Percentiles rank a stretch among this genome's conserved stretches.
These are phyloP conservation scores for Colostygia pectinataria DNA, from an alignment of 2,888 invertebrate species.

Conservation along the genomic window DNA sequence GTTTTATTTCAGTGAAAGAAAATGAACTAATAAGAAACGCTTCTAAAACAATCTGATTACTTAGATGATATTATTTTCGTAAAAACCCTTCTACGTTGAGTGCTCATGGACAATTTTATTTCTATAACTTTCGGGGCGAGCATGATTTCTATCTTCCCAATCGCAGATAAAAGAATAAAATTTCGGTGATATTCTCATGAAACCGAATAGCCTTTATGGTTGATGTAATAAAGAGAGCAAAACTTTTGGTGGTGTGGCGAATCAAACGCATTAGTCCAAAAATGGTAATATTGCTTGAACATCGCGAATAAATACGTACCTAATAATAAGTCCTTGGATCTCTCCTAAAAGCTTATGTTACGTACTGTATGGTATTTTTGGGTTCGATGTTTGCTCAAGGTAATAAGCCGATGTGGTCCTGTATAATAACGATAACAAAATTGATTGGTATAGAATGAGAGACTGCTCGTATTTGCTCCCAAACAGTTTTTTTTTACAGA, in stretches of 20 bases:
- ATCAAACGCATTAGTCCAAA: slow-evolving; percentile 23
- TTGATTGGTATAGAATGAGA: not conserved
- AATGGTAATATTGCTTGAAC: slow-evolving; percentile 5
- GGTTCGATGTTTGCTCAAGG: too few species aligned
- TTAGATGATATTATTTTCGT: slow-evolving; percentile 22
- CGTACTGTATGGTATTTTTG: too few species aligned
- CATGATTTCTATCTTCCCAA: slow-evolving; percentile 19
- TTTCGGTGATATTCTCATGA: slow-evolving; percentile 25
- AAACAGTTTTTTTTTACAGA: not conserved
- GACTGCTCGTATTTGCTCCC: not conserved
- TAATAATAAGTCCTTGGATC: slow-evolving; percentile 10
- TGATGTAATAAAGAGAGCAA: slow-evolving; percentile 10
- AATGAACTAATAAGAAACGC: slow-evolving; percentile 5
- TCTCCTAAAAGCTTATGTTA: not conserved
- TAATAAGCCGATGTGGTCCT: not conserved
- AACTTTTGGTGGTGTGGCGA: slow-evolving; percentile 13
- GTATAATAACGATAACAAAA: not conserved
- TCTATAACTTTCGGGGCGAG: slow-evolving; percentile 11
- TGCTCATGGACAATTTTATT: slow-evolving; percentile 18
- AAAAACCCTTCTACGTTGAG: slow-evolving; percentile 19
- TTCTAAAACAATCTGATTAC: slow-evolving; percentile 9
- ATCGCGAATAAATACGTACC: slow-evolving; percentile 14
- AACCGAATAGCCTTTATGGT: slow-evolving; percentile 24
- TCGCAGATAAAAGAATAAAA: slow-evolving; percentile 21
- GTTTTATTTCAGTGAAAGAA: slow-evolving; percentile 14